phyloP scores from a whole-genome alignment of 2,888 invertebrate species.

The Dione vanillae region DNA sequence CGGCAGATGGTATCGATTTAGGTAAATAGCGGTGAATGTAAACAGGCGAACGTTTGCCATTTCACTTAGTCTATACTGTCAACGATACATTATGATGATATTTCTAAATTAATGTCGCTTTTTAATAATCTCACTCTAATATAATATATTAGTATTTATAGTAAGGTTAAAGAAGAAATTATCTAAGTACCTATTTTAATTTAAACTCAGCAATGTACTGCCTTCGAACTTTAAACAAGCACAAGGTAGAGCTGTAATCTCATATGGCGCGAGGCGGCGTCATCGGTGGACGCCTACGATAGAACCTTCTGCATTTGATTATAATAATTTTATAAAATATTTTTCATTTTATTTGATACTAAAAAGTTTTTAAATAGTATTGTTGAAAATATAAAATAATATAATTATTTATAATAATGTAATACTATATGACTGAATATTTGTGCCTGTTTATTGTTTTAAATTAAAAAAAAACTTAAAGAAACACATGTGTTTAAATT shows the following conservation, averaged over 20 bases:
- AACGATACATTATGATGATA: background rate
- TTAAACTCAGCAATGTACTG: slow-evolving; percentile 60
- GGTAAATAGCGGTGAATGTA: slow-evolving; percentile 37
- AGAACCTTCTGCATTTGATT: slow-evolving; percentile 58
- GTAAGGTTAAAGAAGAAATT: background rate
- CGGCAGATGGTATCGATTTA: slow-evolving; percentile 44
- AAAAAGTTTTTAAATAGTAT: background rate
- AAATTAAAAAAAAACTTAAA: slow-evolving; percentile 3
- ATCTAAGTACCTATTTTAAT: slow-evolving; percentile 53
- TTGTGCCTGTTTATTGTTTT: background rate
- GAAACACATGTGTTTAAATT: slow-evolving; percentile 10
- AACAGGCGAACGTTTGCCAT: background rate
- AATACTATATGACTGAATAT: background rate
- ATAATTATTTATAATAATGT: background rate
- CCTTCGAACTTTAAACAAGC: slow-evolving; percentile 63
- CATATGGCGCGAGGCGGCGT: slow-evolving; percentile 71
- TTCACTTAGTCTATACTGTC: background rate
- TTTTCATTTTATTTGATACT: background rate
- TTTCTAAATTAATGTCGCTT: background rate
- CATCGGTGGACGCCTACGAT: slow-evolving; percentile 70
- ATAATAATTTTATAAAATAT: slow-evolving; percentile 48
- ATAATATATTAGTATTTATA: background rate
- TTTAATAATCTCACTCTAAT: background rate
- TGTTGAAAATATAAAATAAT: background rate
- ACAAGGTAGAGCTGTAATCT: slow-evolving; percentile 57